Evolutionary conservation across 1,140 invertebrate genomes (phyloP), one percentile per base, ranked within the genome.

Genomic region (Melanaphis sacchari): DNA sequence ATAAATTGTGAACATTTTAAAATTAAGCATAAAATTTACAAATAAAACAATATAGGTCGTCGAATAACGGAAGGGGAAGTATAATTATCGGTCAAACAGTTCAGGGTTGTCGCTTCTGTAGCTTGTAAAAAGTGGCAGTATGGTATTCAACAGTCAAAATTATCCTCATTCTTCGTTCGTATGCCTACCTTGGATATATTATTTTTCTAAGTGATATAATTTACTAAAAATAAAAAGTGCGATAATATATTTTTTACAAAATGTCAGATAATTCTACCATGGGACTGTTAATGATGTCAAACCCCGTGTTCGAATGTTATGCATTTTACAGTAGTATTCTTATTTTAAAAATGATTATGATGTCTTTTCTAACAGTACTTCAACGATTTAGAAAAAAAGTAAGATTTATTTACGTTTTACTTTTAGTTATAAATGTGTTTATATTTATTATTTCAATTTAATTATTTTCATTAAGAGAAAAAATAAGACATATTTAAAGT

Each of bases 351-450:
- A 95, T 96, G 93, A 46, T 97, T 49, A 36, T 94, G 0, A 96
- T 97, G 96, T 94, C 95, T 18, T 4, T 95, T 15, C 94, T 97
- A 9, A 97, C 97, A 0, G 96, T 94, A 0, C 88, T 95, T 5
- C 95, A 96, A 84, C 95, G 97, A 89, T 95, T 96, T 41, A 94
- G 94, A 88, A 96, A 96, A 90, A 96, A 96, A 95, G 97, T 97
- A 95, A 95, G 90, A 85, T 54, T 38, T 36, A 38, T 38, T 52
- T 89, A 52, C 22, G 46, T 43, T 36, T 4, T 52, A 38, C 0
- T 24, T 52, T 46, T 89, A 89, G 59, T 18, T 18, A 76, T 76
- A 7, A 31, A 41, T 31, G 40, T 84, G 26, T 82, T 26, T 41
- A 41, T 84, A 84, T 41, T 38, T 22, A 38, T 38, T 82, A 15